phyloP scores from a whole-genome alignment of 2,888 invertebrate species.

The Neocrepidodera transversa region DNA sequence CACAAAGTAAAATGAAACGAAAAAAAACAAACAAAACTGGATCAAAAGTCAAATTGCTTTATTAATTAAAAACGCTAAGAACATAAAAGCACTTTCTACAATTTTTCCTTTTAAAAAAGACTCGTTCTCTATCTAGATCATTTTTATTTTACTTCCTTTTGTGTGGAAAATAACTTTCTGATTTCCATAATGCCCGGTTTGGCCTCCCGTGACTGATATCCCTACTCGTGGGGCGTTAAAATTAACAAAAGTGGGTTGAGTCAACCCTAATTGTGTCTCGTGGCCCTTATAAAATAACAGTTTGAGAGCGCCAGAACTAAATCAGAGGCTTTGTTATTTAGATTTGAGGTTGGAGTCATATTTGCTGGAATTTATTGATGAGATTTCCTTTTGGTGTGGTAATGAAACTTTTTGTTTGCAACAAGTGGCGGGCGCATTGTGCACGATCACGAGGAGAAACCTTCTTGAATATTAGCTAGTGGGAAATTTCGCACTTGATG shows the following conservation, averaged over 20 bases:
- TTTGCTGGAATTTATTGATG: constrained; percentile 24
- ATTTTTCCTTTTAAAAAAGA: constrained; percentile 13
- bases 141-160: constrained; percentile 26
- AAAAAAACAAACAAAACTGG: no score
- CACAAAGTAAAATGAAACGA: no score
- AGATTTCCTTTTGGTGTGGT: constrained; percentile 22
- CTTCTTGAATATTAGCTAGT: constrained; percentile 8
- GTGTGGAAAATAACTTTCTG: constrained; percentile 18
- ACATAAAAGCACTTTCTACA: constrained; percentile 27
- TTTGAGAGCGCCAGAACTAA: constrained; percentile 10
- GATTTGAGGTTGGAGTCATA: constrained; percentile 24
- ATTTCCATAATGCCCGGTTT: constrained; percentile 18
- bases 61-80: constrained; percentile 39
- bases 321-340: constrained; percentile 26
- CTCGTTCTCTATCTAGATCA: constrained; percentile 11
- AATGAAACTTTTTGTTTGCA: constrained; percentile 15
- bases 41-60: constrained; percentile 20
- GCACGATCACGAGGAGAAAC: neutral
- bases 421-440: constrained; percentile 10
- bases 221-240: constrained; percentile 17
- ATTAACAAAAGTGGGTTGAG: constrained; percentile 12
- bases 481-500: constrained; percentile 19
- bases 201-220: constrained; percentile 18
- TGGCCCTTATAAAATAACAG: constrained; percentile 17
- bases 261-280: constrained; percentile 19